Conservation (phyloP, 2,113 vertebrate species). For the Daubentonia madagascariensis region DNA sequence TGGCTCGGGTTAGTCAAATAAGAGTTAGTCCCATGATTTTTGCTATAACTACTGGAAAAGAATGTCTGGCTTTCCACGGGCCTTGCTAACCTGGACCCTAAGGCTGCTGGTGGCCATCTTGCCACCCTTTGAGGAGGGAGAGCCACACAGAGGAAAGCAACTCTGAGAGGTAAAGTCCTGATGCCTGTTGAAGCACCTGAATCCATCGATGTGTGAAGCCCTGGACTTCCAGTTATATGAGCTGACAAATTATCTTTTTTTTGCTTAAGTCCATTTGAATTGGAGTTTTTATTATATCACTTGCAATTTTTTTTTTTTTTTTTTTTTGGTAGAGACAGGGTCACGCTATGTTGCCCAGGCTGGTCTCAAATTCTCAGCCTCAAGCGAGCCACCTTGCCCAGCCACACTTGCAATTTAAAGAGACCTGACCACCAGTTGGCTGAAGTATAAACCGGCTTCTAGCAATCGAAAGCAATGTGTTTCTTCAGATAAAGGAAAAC, state of each 20-base stretch:
- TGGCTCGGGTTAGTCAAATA: not conserved
- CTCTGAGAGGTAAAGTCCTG: not conserved
- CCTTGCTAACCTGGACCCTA: not conserved
- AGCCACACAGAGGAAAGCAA: not conserved
- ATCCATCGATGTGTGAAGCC: not conserved
- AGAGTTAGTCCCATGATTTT: not conserved
- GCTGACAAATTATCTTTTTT: not conserved
- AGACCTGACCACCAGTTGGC: not conserved
- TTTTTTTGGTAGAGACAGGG: too few species aligned
- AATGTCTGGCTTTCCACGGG: not conserved
- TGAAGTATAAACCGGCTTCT: not conserved
- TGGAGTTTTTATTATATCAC: not conserved
- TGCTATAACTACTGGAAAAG: not conserved
- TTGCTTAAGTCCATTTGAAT: not conserved
- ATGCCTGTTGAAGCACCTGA: not conserved
- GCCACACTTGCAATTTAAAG: not conserved
- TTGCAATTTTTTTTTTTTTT: not conserved
- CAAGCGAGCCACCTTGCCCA: too few species aligned
- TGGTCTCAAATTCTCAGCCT: too few species aligned
- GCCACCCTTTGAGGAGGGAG: not conserved
- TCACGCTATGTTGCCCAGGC: too few species aligned
- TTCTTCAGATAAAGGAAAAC: conserved; percentile 4
- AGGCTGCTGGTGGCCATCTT: not conserved
- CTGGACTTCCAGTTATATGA: not conserved
- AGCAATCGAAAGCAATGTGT: not conserved